phyloP scores from a whole-genome alignment of 2,797 vertebrate genomes.

The Pterois miles region DNA sequence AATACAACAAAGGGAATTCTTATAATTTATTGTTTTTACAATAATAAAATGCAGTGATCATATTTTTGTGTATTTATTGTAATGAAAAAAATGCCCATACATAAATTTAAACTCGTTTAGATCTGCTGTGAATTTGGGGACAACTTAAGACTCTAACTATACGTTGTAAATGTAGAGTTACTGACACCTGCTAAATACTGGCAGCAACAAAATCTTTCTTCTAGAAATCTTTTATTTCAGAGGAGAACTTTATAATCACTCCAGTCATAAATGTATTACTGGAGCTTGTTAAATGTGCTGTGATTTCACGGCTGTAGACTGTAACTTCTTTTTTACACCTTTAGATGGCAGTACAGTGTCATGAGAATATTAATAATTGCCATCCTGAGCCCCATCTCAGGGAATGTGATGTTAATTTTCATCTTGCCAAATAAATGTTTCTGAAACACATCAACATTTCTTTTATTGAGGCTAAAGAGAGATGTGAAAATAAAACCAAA shows the following conservation, averaged over 20 bases:
- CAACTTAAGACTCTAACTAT: too few relatives aligned
- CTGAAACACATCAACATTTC: not conserved
- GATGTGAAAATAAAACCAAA: not conserved
- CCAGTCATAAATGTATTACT: not conserved
- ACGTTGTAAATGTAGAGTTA: too few relatives aligned
- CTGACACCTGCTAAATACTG: too few relatives aligned
- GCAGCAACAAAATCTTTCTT: too few relatives aligned
- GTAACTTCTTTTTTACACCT: slow-evolving; percentile 9
- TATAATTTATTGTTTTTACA: not conserved
- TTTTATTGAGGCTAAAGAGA: not conserved
- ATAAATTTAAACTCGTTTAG: too few relatives aligned
- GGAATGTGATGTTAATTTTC: not conserved
- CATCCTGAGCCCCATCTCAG: not conserved
- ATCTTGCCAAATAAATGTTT: not conserved
- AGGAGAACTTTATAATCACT: too few relatives aligned
- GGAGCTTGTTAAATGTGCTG: not conserved
- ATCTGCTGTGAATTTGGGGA: too few relatives aligned
- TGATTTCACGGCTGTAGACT: not conserved
- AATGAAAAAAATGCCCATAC: not conserved
- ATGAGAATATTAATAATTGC: not conserved
- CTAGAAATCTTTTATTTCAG: too few relatives aligned
- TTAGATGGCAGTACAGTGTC: slow-evolving; percentile 53
- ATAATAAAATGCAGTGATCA: not conserved
- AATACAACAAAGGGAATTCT: not conserved
- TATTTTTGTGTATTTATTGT: too few relatives aligned